Evolutionary conservation across 2,113 vertebrate genomes (phyloP), one percentile per base, ranked within the genome.

Genomic region (Calyptomena viridis): DNA sequence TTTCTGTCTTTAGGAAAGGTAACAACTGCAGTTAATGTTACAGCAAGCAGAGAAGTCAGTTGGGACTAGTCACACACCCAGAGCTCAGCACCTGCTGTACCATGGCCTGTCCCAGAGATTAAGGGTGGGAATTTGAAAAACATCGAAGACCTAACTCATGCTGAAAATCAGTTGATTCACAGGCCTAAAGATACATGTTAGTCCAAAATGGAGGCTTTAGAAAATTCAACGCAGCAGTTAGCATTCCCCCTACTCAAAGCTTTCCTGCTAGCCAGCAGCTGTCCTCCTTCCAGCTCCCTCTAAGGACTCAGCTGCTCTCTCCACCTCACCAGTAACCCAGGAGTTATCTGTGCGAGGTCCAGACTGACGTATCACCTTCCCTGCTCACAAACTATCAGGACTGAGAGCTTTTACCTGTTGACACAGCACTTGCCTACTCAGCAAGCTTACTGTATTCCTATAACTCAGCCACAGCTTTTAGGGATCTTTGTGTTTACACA

Each of bases 401-500:
- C 44, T 28, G 75, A 85, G 71, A 67, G 64, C 17, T 83, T 90
- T 66, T 85, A 93, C 90, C 94, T 87, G 89, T 93, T 95, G 82
- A 93, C 89, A 59, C 19, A 62, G 75, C 67, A 83, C 75, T 52
- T 83, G 87, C 75, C 84, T 74, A 69, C 75, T 94, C 91, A 85
- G 91, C 89, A 80, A 90, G 67, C 72, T 79, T 55, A 35, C 93
- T 56, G 59, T 63, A 85, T 63, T 94, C 72, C 84, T 83, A 11
- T 76, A 96, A 87, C 67, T 93, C 84, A 91, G 75, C 42, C 64
- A 58, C 63, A 83, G 93, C 71, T 95, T 95, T 91, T 91, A 89
- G 71, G 87, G 93, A 80, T 80, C 84, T 80, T 85, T 85, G 63
- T 79, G 90, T 89, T 90, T 90, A 93, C 82, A 71, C 28, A 67